These are phyloP conservation scores for Xenopus petersii DNA, from an alignment of 2,797 vertebrate species.

Conservation along the genomic window DNA sequence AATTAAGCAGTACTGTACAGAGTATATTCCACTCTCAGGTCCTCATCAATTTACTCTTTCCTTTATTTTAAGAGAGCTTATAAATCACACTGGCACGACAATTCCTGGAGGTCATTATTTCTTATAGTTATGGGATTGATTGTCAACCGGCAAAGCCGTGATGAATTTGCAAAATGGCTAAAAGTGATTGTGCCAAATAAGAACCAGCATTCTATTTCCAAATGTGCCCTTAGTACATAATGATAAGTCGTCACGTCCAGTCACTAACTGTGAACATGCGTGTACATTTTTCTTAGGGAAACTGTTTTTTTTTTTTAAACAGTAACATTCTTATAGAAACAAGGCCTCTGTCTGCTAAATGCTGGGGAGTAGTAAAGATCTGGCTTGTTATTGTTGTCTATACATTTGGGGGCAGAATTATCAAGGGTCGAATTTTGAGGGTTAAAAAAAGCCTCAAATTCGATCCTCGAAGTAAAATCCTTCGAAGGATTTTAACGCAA, in stretches of 20 bases:
- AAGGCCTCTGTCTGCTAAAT: no score
- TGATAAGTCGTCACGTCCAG: background rate
- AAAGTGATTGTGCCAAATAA: constrained; percentile 14
- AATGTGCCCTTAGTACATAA: background rate
- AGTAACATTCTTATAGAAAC: no score
- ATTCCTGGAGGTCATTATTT: constrained; percentile 62
- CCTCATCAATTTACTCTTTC: constrained; percentile 19
- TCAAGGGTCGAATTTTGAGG: no score
- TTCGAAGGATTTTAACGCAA: no score
- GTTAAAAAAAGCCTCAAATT: no score
- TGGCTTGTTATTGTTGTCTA: no score
- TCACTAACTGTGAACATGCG: no score
- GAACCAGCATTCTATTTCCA: background rate
- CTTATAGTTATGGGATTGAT: constrained; percentile 62
- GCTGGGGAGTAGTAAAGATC: no score
- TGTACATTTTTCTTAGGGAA: no score
- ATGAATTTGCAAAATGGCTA: constrained; percentile 69
- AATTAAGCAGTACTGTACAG: constrained; percentile 25
- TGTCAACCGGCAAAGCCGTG: constrained; percentile 54
- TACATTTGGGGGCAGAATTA: no score
- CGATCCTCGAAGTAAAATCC: no score
- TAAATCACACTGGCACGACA: constrained; percentile 68
- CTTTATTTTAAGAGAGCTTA: constrained; percentile 52
- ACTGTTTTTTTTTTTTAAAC: no score
- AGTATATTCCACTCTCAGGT: constrained; percentile 14